Base-by-base conservation (phyloP, 2,113 vertebrate genomes). In the Galemys pyrenaicus region DNA sequence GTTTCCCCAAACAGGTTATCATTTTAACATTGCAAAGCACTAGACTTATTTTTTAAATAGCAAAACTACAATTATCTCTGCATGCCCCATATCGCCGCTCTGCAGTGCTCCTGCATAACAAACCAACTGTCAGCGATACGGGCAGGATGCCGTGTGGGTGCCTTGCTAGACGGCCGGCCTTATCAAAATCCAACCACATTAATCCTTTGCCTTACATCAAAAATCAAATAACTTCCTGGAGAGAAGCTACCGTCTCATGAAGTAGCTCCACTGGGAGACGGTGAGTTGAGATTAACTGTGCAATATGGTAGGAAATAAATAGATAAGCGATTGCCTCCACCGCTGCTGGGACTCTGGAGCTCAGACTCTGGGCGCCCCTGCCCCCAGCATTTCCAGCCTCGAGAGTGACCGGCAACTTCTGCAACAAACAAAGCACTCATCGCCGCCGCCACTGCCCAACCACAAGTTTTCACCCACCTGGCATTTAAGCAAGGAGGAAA, bases 141-240 rank as follows among this genome's bases (percentile, higher is more conserved):
- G 49, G 54, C 2, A 3, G 93, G 95, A 92, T 75, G 65, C 89
- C 51, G 32, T 32, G 49, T 83, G 89, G 46, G 17, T 32, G 26
- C 92, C 92, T 64, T 17, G 84, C 95, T 22, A 89, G 81, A 94
- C 46, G 35, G 95, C 90, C 24, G 2, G 95, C 92, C 93, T 98
- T 97, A 98, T 97, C 96, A 97, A 97, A 98, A 97, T 89, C 96
- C 97, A 96, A 74, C 92, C 28, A 88, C 96, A 97, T 97, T 97
- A 98, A 98, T 98, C 95, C 93, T 77, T 95, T 93, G 96, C 75
- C 94, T 96, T 96, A 95, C 96, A 95, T 92, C 85, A 84, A 92
- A 97, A 98, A 98, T 97, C 97, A 97, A 98, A 95, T 97, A 97
- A 95, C 95, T 96, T 98, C 46, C 98, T n/a, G n/a, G 94, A 97